A percentile compares a stretch with the other conserved stretches of the same genome.
phyloP scores from a whole-genome alignment of 2,113 vertebrate genomes.

The Mellivora capensis region DNA sequence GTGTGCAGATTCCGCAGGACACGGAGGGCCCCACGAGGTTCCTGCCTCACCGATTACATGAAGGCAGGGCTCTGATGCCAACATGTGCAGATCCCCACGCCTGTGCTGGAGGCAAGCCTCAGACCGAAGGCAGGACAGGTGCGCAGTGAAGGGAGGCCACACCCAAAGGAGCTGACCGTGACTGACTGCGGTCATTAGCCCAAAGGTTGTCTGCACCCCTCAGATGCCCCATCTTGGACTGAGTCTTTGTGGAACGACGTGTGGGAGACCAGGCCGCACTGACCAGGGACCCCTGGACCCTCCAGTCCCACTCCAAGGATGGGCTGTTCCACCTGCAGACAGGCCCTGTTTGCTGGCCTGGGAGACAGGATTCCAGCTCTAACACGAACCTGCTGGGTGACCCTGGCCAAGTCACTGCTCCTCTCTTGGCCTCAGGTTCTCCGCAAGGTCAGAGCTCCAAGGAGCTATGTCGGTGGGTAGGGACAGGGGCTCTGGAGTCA shows the following conservation, averaged over 20 bases:
- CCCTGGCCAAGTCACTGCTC: neutral
- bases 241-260: accelerated
- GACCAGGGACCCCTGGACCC: neutral
- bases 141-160: accelerated
- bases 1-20: accelerated
- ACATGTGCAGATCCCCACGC: accelerated
- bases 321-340: neutral
- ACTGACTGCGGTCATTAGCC: accelerated
- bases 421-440: neutral
- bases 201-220: accelerated
- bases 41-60: accelerated
- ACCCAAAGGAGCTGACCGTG: accelerated
- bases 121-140: accelerated
- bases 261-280: accelerated
- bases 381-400: neutral
- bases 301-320: neutral
- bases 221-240: neutral
- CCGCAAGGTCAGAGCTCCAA: accelerated
- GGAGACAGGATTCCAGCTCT: too few species aligned
- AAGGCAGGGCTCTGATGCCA: neutral
- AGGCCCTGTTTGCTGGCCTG: neutral
- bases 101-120: accelerated
- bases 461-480: neutral
- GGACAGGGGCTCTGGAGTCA: neutral
- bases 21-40: accelerated